These are phyloP conservation scores for Danaus plexippus DNA, from an alignment of 1,140 invertebrate species.

Conservation along the genomic window DNA sequence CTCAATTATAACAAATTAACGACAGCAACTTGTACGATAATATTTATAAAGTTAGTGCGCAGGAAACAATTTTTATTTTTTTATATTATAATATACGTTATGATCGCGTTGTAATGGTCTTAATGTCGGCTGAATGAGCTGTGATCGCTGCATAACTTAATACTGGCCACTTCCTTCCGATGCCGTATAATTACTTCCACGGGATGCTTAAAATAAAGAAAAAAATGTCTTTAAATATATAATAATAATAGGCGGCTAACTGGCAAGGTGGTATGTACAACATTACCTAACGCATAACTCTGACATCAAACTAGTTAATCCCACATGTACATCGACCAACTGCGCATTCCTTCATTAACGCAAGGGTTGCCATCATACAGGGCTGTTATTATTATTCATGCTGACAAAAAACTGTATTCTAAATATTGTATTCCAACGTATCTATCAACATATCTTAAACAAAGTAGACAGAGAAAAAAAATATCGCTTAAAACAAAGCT, in stretches of 20 bases:
- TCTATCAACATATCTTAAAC: slow-evolving; percentile 38
- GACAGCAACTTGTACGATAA: no score
- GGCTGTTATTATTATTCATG: slow-evolving; percentile 66
- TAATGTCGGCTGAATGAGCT: slow-evolving; percentile 53
- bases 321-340: slow-evolving; percentile 52
- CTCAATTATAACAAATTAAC: no score
- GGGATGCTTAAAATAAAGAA: slow-evolving; percentile 12
- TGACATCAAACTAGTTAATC: slow-evolving; percentile 46
- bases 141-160: slow-evolving; percentile 40
- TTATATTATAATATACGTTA: slow-evolving; percentile 10
- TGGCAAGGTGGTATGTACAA: slow-evolving; percentile 26
- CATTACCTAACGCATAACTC: slow-evolving; percentile 38
- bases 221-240: background rate
- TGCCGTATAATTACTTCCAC: slow-evolving; percentile 53
- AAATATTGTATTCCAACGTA: slow-evolving; percentile 39
- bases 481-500: slow-evolving; percentile 58
- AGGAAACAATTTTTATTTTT: slow-evolving; percentile 51
- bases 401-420: slow-evolving; percentile 41
- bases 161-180: slow-evolving; percentile 66
- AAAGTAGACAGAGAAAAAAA: slow-evolving; percentile 20
- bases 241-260: slow-evolving; percentile 4
- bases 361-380: slow-evolving; percentile 61
- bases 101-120: slow-evolving; percentile 27
- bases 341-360: slow-evolving; percentile 57
- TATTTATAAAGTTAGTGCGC: slow-evolving; percentile 9